Percentiles rank a stretch among this genome's conserved stretches.
Conservation (phyloP, 2,113 vertebrate genomes). For the Chinchilla lanigera region DNA sequence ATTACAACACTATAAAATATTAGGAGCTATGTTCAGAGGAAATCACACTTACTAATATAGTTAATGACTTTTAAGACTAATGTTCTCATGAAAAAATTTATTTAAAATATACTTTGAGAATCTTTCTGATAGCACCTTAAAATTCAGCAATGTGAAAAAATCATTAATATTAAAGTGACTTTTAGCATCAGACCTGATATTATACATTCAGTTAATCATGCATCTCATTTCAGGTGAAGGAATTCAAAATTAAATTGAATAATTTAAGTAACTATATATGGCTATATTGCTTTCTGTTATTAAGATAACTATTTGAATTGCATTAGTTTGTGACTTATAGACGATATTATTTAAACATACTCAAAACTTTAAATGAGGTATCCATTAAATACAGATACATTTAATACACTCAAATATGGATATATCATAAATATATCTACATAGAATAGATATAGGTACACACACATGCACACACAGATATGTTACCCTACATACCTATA, state of each 20-base stretch:
- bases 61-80: slow-evolving; percentile 13
- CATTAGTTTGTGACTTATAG: not conserved
- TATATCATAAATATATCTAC: not conserved
- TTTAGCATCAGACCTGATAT: not conserved
- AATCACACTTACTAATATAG: not conserved
- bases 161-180: slow-evolving; percentile 34
- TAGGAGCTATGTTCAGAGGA: not conserved
- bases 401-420: not conserved
- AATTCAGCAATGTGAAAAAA: slow-evolving; percentile 48
- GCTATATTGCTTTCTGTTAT: slow-evolving; percentile 7
- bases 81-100: not conserved
- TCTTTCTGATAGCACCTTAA: slow-evolving; percentile 36
- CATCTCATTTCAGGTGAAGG: slow-evolving; percentile 8
- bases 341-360: slow-evolving; percentile 37
- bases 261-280: not conserved
- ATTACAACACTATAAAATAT: not conserved
- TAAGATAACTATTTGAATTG: slow-evolving; percentile 40
- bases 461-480: not conserved
- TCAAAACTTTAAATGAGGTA: not conserved
- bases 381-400: not conserved
- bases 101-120: not conserved
- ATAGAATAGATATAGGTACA: not conserved
- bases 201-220: slow-evolving; percentile 38
- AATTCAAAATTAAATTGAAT: slow-evolving; percentile 51
- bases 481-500: not conserved